These are phyloP conservation scores for Bombycilla garrulus DNA, from an alignment of 2,113 vertebrate genomes.

Conservation along the genomic window DNA sequence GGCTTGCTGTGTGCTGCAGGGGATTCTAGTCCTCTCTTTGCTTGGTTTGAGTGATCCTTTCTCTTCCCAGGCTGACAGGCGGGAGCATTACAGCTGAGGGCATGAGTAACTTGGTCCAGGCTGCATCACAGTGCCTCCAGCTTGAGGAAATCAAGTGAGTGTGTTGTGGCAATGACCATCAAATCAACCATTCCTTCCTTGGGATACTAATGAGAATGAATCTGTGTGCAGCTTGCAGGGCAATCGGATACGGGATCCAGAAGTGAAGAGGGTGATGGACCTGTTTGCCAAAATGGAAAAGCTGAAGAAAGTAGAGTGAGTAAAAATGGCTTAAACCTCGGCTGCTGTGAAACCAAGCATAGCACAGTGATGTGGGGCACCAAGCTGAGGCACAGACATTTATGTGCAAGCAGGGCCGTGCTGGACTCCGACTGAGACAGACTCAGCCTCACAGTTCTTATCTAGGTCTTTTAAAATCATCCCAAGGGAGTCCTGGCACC, in stretches of 20 bases:
- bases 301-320: conserved; percentile 80
- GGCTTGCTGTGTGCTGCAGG: fast-evolving
- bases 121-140: conserved; percentile 72
- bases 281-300: conserved; percentile 69
- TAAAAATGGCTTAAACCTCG: not conserved
- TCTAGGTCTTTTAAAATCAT: not conserved
- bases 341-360: not conserved
- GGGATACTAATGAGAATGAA: not conserved
- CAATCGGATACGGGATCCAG: conserved; percentile 77
- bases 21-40: not conserved
- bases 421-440: not conserved
- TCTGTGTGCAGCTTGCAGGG: conserved; percentile 77
- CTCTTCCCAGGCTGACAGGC: conserved; percentile 74
- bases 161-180: not conserved
- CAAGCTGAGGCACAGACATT: not conserved
- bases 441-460: not conserved
- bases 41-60: not conserved
- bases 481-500: not conserved
- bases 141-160: conserved; percentile 86
- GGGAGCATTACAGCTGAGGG: conserved; percentile 77
- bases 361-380: not conserved
- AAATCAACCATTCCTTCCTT: fast-evolving
- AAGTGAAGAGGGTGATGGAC: conserved; percentile 61
- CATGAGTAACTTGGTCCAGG: conserved; percentile 71
- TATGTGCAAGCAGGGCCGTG: not conserved